Conservation (phyloP, 2,113 vertebrate species). For the Esox niger region DNA sequence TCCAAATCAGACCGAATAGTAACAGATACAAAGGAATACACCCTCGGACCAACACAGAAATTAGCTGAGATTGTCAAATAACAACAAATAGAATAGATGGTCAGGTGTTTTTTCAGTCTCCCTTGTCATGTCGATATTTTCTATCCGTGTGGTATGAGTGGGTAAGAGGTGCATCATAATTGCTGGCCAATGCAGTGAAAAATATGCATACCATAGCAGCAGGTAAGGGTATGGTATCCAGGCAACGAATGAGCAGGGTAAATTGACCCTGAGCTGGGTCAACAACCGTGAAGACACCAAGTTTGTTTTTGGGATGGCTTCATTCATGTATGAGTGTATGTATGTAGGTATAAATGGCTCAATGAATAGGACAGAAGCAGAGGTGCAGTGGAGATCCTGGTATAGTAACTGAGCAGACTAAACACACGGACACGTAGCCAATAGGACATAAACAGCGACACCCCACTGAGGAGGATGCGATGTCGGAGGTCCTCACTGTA, state of each 20-base stretch:
- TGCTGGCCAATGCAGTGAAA: slow-evolving; percentile 7
- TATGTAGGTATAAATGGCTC: slow-evolving; percentile 41
- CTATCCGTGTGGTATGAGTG: background rate
- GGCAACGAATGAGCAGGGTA: slow-evolving; percentile 20
- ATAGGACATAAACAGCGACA: slow-evolving; percentile 13
- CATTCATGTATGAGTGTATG: slow-evolving; percentile 9
- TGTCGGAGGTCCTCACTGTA: slow-evolving; percentile 65
- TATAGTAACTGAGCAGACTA: slow-evolving; percentile 2
- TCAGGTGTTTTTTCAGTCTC: background rate
- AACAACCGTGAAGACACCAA: slow-evolving; percentile 31
- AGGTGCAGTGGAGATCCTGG: background rate
- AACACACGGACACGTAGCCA: background rate
- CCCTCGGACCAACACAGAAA: background rate
- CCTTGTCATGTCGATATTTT: background rate
- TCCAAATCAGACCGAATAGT: too few species aligned
- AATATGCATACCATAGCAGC: slow-evolving; percentile 11
- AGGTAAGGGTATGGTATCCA: slow-evolving; percentile 10
- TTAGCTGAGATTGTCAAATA: background rate
- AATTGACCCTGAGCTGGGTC: slow-evolving; percentile 43
- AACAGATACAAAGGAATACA: background rate
- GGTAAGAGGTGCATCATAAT: background rate
- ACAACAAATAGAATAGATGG: background rate
- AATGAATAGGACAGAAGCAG: background rate
- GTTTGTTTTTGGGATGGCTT: slow-evolving; percentile 4
- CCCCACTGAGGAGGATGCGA: slow-evolving; percentile 47